Conservation (phyloP, 2,797 vertebrate species). For the Hafferia zeledoni region DNA sequence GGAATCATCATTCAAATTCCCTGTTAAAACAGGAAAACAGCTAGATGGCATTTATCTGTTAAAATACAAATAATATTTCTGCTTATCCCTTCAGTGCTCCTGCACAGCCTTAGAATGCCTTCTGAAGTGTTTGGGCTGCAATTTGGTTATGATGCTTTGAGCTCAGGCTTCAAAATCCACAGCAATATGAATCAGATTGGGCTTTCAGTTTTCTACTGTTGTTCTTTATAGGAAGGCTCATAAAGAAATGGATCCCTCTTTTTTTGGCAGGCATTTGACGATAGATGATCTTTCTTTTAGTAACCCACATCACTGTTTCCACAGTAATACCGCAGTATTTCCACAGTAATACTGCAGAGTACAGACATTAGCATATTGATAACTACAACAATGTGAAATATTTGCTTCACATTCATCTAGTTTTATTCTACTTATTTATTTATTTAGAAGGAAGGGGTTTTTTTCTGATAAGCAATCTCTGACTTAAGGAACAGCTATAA, state of each 20-base stretch:
- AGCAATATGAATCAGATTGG: slow-evolving; percentile 1
- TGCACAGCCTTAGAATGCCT: neutral
- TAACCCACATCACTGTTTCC: slow-evolving; percentile 52
- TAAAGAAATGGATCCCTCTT: slow-evolving; percentile 29
- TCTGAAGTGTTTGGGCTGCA: neutral
- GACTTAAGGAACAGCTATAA: slow-evolving; percentile 50
- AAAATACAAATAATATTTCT: slow-evolving; percentile 53
- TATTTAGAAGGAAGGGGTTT: neutral
- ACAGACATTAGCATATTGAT: neutral
- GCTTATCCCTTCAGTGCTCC: slow-evolving; percentile 15
- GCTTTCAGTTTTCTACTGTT: slow-evolving; percentile 9
- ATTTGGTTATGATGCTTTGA: neutral
- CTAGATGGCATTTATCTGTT: slow-evolving; percentile 63
- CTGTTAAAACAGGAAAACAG: slow-evolving; percentile 56
- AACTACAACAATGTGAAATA: slow-evolving; percentile 25
- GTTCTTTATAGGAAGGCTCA: slow-evolving; percentile 36
- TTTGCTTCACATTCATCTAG: neutral
- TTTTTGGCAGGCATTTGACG: slow-evolving; percentile 40
- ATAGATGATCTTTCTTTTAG: slow-evolving; percentile 51
- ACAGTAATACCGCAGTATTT: slow-evolving; percentile 53
- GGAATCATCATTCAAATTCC: slow-evolving; percentile 61
- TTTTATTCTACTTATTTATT: slow-evolving; percentile 29
- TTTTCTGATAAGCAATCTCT: slow-evolving; percentile 66
- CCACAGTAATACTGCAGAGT: slow-evolving; percentile 24
- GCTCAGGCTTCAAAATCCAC: slow-evolving; percentile 30